Base-by-base conservation (phyloP, 2,113 vertebrate species). In the Dendropsophus ebraccatus region DNA sequence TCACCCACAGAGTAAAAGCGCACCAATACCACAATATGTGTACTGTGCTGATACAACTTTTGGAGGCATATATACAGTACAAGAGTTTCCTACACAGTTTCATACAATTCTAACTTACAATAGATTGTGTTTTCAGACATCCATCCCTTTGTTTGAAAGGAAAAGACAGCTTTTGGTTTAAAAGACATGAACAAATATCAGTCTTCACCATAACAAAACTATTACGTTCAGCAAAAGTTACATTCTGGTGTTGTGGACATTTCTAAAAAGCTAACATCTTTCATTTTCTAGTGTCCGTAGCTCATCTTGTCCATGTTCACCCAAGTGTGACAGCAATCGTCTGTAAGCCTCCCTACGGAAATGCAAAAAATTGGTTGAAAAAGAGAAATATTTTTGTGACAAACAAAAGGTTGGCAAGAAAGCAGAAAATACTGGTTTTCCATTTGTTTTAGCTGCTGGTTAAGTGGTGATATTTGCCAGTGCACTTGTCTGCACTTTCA, bases 291-390 rank as follows among this genome's bases (percentile, higher is more conserved):
- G 92, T 72, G 92, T 95, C 90, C 92, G 91, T 74, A 97, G 96
- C 91, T 97, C 98, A n/a, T 92, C 93, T 91, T 95, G 95, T 87
- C 97, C 98, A 89, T 92, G 90, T 69, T 97, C 95, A 91, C 95
- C 91, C 9, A 99, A 95, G 87, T 93, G 91, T 89, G 91, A 92
- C 92, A 99, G 92, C 92, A 99, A 92, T 92, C 94, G 96, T 90
- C 91, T 95, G 88, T 98, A 99, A 32, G 96, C 92, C 82, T 94
- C 95, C 93, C 97, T 99, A 94, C 93, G 87, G 72, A 62, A 72
- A 56, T 79, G 16, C 86, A 82, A 89, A 81, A 50, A 52, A 30
- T 11, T 77, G 25, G 67, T 37, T 76, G 19, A 77, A 52, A 77
- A 77, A 21, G 25, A 30, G 72, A 76, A 52, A 52, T 76, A 28